Evolutionary conservation across 2,888 invertebrate genomes (phyloP), one percentile per base, ranked within the genome.

Genomic region (Drosophila mercatorum): DNA sequence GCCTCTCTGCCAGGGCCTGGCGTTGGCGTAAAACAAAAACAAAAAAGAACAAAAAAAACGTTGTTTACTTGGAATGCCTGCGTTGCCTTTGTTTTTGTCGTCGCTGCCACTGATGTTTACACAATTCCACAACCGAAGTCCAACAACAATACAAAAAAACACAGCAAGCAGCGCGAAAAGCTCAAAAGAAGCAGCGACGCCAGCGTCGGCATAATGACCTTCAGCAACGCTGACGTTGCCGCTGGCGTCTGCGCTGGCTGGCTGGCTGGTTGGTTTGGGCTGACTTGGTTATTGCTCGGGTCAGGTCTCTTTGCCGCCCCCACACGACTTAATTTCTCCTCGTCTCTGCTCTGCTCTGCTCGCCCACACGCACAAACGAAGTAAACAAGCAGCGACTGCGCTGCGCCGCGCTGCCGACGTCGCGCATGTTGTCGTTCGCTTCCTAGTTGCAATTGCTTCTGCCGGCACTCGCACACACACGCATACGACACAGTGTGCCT

Each of bases 1-100:
- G 89, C 82, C 85, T 78, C 80, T 81, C 82, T 81, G 83, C 60
- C 69, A 77, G 82, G 80, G 70, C 69, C 79, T 75, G 72, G 51
- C 52, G 61, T 41, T 61, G 74, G 62, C 51, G 62, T 28, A 75
- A 55, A 75, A 77, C 61, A 80, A 68, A 68, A 65, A 68, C 61
- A 81, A 75, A 12, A 4, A 40, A 26, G 14, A 11, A 38, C 14
- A 53, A 53, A 52, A 52, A 53, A 53, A 26, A 86, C 80, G 78
- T 88, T 89, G 90, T 89, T 91, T 89, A 89, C 89, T 90, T 81
- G 81, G 76, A 81, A 81, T 88, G 83, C 80, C 85, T 75, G 72
- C 85, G 78, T 80, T 83, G 77, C 71, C 79, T 68, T 88, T 88
- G 75, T 80, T 83, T 72, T 83, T 82, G 78, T 73, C 74, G 75